Evolutionary conservation across 2,797 vertebrate species (phyloP).

Genomic region (Pseudochaenichthys georgianus): DNA sequence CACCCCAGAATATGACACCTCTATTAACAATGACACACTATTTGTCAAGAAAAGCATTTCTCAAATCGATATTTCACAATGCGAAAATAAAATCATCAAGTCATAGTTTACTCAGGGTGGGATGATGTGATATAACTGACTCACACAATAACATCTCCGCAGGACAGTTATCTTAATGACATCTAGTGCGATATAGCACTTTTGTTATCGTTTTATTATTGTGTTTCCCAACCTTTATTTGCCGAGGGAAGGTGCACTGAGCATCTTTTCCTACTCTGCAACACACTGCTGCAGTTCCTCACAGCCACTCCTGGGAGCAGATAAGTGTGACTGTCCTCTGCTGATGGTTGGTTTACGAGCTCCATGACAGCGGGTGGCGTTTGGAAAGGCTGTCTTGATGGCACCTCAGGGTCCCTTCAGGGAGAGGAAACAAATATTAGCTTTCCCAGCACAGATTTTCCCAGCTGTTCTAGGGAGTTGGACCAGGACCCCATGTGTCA

Average conservation of each 20-base stretch:
- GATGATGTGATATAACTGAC: slow-evolving; percentile 37
- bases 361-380: slow-evolving; percentile 18
- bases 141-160: slow-evolving; percentile 23
- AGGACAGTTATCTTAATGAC: not conserved
- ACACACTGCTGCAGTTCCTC: slow-evolving; percentile 5
- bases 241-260: not conserved
- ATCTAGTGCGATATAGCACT: not conserved
- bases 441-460: slow-evolving; percentile 40
- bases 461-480: slow-evolving; percentile 43
- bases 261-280: not conserved
- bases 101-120: slow-evolving; percentile 59
- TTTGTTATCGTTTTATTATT: slow-evolving; percentile 4
- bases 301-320: slow-evolving; percentile 23
- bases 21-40: slow-evolving; percentile 1
- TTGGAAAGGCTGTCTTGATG: slow-evolving; percentile 24
- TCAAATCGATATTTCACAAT: slow-evolving; percentile 1
- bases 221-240: slow-evolving; percentile 27
- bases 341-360: slow-evolving; percentile 28
- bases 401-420: slow-evolving; percentile 22
- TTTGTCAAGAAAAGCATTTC: not conserved
- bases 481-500: slow-evolving; percentile 9
- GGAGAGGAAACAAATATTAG: slow-evolving; percentile 44
- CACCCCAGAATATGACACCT: not conserved
- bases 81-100: not conserved
- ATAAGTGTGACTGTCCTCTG: slow-evolving; percentile 5